Evolutionary conservation across 2,888 invertebrate genomes (phyloP), one percentile per base, ranked within the genome.

Genomic region (Platycnemis pennipes): DNA sequence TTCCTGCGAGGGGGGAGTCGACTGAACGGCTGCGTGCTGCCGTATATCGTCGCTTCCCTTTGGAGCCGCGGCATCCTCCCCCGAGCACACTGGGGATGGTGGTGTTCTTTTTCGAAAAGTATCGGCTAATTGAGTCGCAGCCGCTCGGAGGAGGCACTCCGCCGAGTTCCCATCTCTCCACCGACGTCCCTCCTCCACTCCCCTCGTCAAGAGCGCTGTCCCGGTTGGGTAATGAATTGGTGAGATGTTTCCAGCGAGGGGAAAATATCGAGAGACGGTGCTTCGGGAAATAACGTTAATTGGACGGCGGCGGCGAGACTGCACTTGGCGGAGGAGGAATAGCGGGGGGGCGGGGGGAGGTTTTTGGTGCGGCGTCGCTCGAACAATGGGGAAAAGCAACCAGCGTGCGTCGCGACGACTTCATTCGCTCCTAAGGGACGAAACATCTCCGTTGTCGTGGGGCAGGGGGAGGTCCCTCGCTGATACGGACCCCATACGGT

Each of bases 241-340:
- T 37, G 31, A 77, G 77, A 77, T 77, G 77, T 37, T 37, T 31
- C 37, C 77, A 11, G 77, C 31, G 77, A 77, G 77, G 77, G 77
- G 77, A 37, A 77, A 77, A 77, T 37, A 77, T 77, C 77, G 77
- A 26, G 77, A 77, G 77, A 77, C 77, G 37, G 26, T 37, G 37
- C 77, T 77, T 37, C 37, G 77, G 77, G 13, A 77, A 77, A 77
- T 77, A 77, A 77, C 77, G n/a, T 77, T 77, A 77, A 77, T 77
- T 77, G 77, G 77, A 37, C 11, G 37, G 26, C 77, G 37, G 37
- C 37, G 31, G 77, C 37, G 37, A n/a, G n/a, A n/a, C n/a, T n/a
- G n/a, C n/a, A n/a, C n/a, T n/a, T n/a, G 16, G n/a, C 37, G 77
- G 77, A 63, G 37, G 37, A 37, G 31, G 77, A 77, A 69, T 69